phyloP scores from a whole-genome alignment of 2,797 vertebrate genomes.

The Alfaro cultratus region DNA sequence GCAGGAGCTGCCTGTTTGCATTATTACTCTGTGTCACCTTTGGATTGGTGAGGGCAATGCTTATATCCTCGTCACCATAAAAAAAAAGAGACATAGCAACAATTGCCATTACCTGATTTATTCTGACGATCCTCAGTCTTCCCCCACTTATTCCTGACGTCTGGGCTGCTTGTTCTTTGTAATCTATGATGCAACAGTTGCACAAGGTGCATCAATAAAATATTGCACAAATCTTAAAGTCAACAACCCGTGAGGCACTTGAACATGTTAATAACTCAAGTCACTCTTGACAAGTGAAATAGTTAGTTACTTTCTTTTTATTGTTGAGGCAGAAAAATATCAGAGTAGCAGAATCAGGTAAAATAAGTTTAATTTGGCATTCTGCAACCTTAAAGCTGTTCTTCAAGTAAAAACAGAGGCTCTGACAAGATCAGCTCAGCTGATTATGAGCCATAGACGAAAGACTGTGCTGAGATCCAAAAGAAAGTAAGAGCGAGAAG shows the following conservation, averaged over 20 bases:
- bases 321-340: slow-evolving; percentile 3
- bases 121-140: slow-evolving; percentile 72
- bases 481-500: slow-evolving; percentile 53
- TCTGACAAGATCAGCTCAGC: slow-evolving; percentile 26
- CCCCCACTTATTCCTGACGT: slow-evolving; percentile 11
- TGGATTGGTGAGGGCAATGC: slow-evolving; percentile 33
- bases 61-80: slow-evolving; percentile 48
- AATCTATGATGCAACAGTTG: slow-evolving; percentile 76
- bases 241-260: slow-evolving; percentile 60
- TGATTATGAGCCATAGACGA: slow-evolving; percentile 45
- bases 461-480: slow-evolving; percentile 54
- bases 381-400: slow-evolving; percentile 1
- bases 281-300: slow-evolving; percentile 52
- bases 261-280: slow-evolving; percentile 58
- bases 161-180: slow-evolving; percentile 55
- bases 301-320: slow-evolving; percentile 29
- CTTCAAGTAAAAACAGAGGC: slow-evolving; percentile 17
- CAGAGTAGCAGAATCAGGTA: slow-evolving; percentile 47
- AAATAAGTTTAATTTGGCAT: slow-evolving; percentile 36
- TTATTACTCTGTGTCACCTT: slow-evolving; percentile 64
- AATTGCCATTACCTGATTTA: slow-evolving; percentile 70
- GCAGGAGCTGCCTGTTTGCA: slow-evolving; percentile 41
- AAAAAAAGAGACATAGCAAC: slow-evolving; percentile 64
- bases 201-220: slow-evolving; percentile 73
- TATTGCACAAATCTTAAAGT: slow-evolving; percentile 56